Percentiles rank a stretch among this genome's conserved stretches.
Evolutionary conservation across 2,888 invertebrate species (phyloP).

Genomic region (Mechanitis mazaeus): DNA sequence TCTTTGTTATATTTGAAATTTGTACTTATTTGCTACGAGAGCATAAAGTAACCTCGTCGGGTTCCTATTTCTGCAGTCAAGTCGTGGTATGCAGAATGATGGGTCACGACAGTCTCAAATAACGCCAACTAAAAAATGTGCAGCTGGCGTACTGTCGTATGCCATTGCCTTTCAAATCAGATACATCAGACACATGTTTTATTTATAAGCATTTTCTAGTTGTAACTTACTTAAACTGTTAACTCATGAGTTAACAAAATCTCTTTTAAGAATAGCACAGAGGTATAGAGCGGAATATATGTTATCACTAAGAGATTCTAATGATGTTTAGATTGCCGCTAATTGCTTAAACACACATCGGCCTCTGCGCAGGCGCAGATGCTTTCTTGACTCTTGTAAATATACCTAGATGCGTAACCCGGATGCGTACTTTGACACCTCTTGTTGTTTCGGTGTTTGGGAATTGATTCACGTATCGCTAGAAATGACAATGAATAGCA

Average conservation of each 20-base stretch:
- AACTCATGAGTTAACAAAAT: too few relatives aligned
- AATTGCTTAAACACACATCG: constrained; percentile 23
- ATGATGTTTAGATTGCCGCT: constrained; percentile 19
- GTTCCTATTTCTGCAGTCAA: constrained; percentile 16
- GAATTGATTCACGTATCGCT: constrained; percentile 1
- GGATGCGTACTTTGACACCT: constrained; percentile 14
- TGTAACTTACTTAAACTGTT: too few relatives aligned
- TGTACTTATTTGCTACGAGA: neutral
- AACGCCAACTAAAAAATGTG: constrained; percentile 20
- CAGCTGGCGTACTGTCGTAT: constrained; percentile 13
- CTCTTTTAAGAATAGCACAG: neutral
- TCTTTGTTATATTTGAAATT: too few relatives aligned
- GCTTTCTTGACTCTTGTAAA: neutral
- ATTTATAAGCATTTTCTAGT: constrained; percentile 1
- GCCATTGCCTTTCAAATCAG: constrained; percentile 7
- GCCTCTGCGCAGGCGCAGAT: constrained; percentile 18
- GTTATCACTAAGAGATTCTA: constrained; percentile 14
- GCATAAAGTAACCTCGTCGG: neutral
- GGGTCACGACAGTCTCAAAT: constrained; percentile 12
- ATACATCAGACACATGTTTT: neutral
- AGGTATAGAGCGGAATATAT: constrained; percentile 1
- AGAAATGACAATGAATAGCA: neutral
- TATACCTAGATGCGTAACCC: neutral
- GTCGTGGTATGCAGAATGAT: neutral
- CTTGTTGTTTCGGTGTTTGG: constrained; percentile 13